Evolutionary conservation across 2,113 vertebrate species (phyloP).

Genomic region (Rana temporaria): DNA sequence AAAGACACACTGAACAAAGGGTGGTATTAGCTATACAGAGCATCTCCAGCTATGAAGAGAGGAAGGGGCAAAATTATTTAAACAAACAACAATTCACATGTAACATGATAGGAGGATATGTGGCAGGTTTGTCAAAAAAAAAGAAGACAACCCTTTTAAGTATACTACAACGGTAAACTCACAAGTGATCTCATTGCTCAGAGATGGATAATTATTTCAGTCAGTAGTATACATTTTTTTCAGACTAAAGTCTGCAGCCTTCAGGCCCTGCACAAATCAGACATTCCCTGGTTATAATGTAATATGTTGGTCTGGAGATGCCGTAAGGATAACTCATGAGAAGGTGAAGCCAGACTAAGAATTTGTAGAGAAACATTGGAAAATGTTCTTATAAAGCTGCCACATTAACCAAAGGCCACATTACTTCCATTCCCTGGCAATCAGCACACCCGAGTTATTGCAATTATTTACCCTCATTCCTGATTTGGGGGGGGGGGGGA

Average conservation of each 20-base stretch:
- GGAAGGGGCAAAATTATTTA: too few species aligned
- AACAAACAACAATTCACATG: too few species aligned
- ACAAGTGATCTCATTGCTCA: too few species aligned
- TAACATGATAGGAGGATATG: too few species aligned
- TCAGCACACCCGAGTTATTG: conserved; percentile 24
- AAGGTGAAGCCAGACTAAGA: conserved; percentile 24
- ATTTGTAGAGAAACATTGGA: conserved; percentile 15
- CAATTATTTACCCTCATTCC: conserved; percentile 44
- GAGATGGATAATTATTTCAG: too few species aligned
- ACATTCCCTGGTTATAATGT: conserved; percentile 48
- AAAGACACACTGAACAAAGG: too few species aligned
- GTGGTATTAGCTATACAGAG: too few species aligned
- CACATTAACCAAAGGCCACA: conserved; percentile 18
- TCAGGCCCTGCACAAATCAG: neutral
- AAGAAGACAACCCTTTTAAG: too few species aligned
- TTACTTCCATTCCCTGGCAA: conserved; percentile 42
- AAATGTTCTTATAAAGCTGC: conserved; percentile 40
- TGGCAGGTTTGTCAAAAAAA: too few species aligned
- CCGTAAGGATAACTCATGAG: conserved; percentile 29
- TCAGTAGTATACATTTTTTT: neutral
- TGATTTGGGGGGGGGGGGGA: neutral
- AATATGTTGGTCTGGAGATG: conserved; percentile 38
- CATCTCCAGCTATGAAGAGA: too few species aligned
- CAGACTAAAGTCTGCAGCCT: conserved; percentile 29
- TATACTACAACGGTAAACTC: too few species aligned